Base-by-base conservation (phyloP, 1,140 invertebrate species). In the Pantala flavescens region DNA sequence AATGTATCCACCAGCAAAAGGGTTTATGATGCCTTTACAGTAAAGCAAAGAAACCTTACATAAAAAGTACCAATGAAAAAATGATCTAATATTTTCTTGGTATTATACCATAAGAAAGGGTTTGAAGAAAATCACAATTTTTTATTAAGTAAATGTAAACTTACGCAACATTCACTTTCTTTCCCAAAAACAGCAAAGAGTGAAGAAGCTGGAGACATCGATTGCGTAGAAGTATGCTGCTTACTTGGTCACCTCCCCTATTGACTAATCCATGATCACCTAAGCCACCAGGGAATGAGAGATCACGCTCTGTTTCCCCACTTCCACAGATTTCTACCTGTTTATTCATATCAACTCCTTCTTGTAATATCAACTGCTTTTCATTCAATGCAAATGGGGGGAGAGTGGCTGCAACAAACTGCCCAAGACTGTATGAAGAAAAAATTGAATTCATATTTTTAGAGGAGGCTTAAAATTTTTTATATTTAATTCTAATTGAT, bases 331-430 rank as follows among this genome's bases (percentile, higher is more conserved):
- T 12, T 21, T 63, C 49, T 14, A 21, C 14, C 5, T 63, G 49
- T 12, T 21, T 63, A 63, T 63, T 63, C 49, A 63, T 63, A 63
- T 63, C 49, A 16, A 63, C 49, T 81, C 82, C 76, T 77, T 90
- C 87, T 78, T 84, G 83, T 55, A 87, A 81, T 78, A 84, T 80
- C 19, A 89, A 77, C 74, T 85, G 84, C 81, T 88, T 90, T 80
- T 91, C 90, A 7, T 85, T 84, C 43, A 24, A 80, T 43, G 84
- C 9, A 76, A 82, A 78, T 75, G 83, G 81, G 0, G 95, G 93
- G 73, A 98, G 81, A 7, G 96, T 97, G 12, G 92, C 90, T 11
- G 93, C 91, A 77, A 96, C 90, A 80, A 95, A 96, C 82, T 98
- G 95, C 7, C 95, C 95, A 78, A 96, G 92, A 79, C 87, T 87